A percentile compares a stretch with the other conserved stretches of the same genome.
These are phyloP conservation scores for Dromiciops gliroides DNA, from an alignment of 2,113 vertebrate species.

Conservation along the genomic window DNA sequence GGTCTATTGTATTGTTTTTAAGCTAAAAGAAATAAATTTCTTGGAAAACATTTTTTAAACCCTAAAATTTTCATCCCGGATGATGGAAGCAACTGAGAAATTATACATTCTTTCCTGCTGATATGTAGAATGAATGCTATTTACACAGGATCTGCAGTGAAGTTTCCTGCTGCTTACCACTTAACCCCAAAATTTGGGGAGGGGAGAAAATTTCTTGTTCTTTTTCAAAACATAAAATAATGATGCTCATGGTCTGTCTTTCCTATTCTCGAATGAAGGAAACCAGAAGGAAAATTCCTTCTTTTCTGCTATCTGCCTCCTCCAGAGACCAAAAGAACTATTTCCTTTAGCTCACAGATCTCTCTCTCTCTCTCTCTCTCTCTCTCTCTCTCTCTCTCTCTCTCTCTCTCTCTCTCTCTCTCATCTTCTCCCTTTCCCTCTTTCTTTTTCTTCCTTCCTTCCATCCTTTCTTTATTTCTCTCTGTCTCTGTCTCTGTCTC, in stretches of 20 bases:
- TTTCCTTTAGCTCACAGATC: constrained; percentile 7
- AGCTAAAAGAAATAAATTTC: background rate
- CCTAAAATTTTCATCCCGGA: constrained; percentile 28
- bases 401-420: background rate
- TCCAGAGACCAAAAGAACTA: background rate
- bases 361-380: background rate
- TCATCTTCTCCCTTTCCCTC: background rate
- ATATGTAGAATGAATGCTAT: constrained; percentile 25
- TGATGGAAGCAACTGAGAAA: constrained; percentile 36
- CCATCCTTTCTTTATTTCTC: background rate
- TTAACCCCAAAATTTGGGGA: constrained; percentile 18
- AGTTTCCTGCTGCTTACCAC: constrained; percentile 35
- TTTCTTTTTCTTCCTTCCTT: background rate
- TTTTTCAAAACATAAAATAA: background rate
- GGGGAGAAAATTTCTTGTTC: background rate
- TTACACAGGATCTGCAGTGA: background rate
- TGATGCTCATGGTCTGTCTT: background rate
- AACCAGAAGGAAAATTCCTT: constrained; percentile 25
- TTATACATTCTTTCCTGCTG: constrained; percentile 41
- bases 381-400: background rate
- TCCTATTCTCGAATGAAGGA: background rate
- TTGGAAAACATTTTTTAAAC: constrained; percentile 33
- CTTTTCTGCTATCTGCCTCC: constrained; percentile 10
- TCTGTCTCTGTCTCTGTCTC: accelerated
- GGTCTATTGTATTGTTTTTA: background rate